Evolutionary conservation across 1,140 invertebrate species (phyloP), one percentile per base, ranked within the genome.

Genomic region (Lineus longissimus): DNA sequence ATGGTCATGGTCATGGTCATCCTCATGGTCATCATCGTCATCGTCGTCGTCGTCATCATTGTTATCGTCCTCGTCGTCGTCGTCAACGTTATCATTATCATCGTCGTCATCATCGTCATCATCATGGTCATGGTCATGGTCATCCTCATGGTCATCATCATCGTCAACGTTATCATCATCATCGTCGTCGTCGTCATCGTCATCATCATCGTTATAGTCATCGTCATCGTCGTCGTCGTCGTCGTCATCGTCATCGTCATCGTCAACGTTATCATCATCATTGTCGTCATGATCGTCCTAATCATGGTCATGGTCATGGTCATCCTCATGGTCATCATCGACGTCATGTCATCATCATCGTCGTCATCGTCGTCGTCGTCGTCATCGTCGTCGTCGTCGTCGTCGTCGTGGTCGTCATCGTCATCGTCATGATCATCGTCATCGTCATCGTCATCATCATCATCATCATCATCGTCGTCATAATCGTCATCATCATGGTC

Each of bases 311-410:
- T 41, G 22, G 43, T 41, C 36, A 41, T 41, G 31, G 23, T 41
- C 36, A 41, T 4, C 36, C 23, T 1, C 58, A 60, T 1, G 31
- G 43, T n/a, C n/a, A n/a, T n/a, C n/a, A n/a, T n/a, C n/a, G n/a
- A n/a, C n/a, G n/a, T n/a, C n/a, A n/a, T n/a, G n/a, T 1, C 33
- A 25, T 40, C 33, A 25, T 1, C 25, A 11, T 22, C 19, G 11
- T 9, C 30, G 17, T 41, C 19, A 55, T 61, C 25, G 17, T 33
- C 30, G 19, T 23, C 30, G 13, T 61, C 41, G 54, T 54, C 11
- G 54, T 61, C 59, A 55, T 61, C 40, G 55, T 61, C 59, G 55
- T 61, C 59, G 55, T 55, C 59, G 55, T n/a, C n/a, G n/a, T n/a
- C n/a, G n/a, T n/a, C n/a, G n/a, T n/a, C n/a, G n/a, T n/a, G n/a